Percentiles rank a stretch among this genome's conserved stretches.
Conservation (phyloP, 2,888 invertebrate genomes). For the Eupithecia tripunctaria region DNA sequence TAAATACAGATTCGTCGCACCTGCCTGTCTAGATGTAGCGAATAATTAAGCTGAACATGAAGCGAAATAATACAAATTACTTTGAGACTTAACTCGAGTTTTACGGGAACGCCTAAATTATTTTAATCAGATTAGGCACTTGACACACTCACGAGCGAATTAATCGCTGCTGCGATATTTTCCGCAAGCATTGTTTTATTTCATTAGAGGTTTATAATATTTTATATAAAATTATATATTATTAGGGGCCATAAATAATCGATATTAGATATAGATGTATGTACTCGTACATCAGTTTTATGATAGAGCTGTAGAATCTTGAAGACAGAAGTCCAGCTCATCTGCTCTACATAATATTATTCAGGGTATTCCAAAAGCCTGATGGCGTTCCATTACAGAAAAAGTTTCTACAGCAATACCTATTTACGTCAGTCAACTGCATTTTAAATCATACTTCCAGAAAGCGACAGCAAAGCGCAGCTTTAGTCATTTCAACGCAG, state of each 20-base stretch:
- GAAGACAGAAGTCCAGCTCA: background rate
- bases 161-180: slow-evolving; percentile 42
- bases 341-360: background rate
- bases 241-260: too few relatives aligned
- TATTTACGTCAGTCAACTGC: slow-evolving; percentile 11
- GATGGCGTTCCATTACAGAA: background rate
- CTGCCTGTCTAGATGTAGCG: slow-evolving; percentile 76
- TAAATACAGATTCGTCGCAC: slow-evolving; percentile 82
- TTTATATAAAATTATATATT: too few relatives aligned
- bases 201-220: background rate
- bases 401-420: background rate
- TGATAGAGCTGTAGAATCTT: background rate
- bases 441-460: slow-evolving; percentile 36
- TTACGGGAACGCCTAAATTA: slow-evolving; percentile 63
- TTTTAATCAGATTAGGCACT: slow-evolving; percentile 64
- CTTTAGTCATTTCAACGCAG: slow-evolving; percentile 54
- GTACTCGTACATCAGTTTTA: background rate
- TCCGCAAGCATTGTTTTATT: background rate
- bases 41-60: slow-evolving; percentile 78
- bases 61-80: slow-evolving; percentile 80
- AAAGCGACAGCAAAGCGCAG: slow-evolving; percentile 30
- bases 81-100: slow-evolving; percentile 74
- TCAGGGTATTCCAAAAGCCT: background rate
- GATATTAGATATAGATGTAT: background rate
- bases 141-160: slow-evolving; percentile 58